phyloP scores from a whole-genome alignment of 2,888 invertebrate species.

The Agrochola macilenta region DNA sequence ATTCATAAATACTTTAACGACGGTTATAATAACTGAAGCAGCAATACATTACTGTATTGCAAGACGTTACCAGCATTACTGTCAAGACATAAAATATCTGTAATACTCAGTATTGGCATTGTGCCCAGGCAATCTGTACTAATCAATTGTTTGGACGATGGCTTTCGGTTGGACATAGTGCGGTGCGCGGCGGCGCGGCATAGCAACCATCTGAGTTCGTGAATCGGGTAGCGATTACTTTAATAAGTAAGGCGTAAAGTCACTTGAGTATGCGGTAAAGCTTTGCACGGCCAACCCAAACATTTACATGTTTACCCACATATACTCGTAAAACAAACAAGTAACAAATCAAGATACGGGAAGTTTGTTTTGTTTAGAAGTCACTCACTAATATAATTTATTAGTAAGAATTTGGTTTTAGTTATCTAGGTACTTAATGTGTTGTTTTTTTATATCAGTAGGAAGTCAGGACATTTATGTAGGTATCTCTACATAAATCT shows the following conservation, averaged over 20 bases:
- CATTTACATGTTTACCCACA: conserved; percentile 6
- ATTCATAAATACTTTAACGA: conserved; percentile 30
- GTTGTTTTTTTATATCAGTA: neutral
- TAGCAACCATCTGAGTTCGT: conserved; percentile 15
- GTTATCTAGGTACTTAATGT: neutral
- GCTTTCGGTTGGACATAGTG: conserved; percentile 6
- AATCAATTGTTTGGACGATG: conserved; percentile 30
- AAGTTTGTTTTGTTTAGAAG: neutral
- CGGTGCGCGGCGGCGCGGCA: neutral
- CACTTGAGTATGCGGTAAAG: neutral
- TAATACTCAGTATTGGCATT: conserved; percentile 40
- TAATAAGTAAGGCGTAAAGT: neutral
- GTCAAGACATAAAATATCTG: conserved; percentile 30
- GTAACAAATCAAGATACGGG: conserved; percentile 1
- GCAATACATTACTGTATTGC: conserved; percentile 22
- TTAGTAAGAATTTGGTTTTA: too few species aligned
- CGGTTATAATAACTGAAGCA: conserved; percentile 15
- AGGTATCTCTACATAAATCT: neutral
- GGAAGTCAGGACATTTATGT: too few species aligned
- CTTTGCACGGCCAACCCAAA: conserved; percentile 10
- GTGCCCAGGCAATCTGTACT: conserved; percentile 37
- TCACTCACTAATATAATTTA: neutral
- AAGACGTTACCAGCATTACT: conserved; percentile 30
- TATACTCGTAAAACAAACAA: conserved; percentile 26
- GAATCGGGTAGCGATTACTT: conserved; percentile 13